These are phyloP conservation scores for Campoplex capitator DNA, from an alignment of 2,888 invertebrate species.

Conservation along the genomic window DNA sequence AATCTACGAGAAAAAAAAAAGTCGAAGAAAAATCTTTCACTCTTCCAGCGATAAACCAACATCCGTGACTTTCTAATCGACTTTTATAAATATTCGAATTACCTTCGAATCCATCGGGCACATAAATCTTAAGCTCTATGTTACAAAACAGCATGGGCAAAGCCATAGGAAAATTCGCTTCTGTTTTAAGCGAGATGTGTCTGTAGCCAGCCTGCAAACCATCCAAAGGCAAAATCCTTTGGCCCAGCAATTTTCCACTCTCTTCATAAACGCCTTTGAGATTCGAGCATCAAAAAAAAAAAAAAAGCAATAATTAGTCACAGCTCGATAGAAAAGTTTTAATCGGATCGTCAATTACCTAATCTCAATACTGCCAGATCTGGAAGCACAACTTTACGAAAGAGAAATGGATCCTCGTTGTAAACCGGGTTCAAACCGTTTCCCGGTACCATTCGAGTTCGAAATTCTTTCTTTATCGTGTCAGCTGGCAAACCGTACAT, in stretches of 20 bases:
- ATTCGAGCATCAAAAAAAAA: neutral
- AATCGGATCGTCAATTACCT: constrained; percentile 81
- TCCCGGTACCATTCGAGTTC: constrained; percentile 88
- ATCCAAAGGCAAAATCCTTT: constrained; percentile 89
- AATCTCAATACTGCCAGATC: constrained; percentile 89
- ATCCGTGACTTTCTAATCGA: neutral
- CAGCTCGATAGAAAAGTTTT: neutral
- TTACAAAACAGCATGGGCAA: constrained; percentile 90
- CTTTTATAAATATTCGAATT: constrained; percentile 36
- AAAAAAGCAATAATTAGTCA: constrained; percentile 5
- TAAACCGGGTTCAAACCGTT: constrained; percentile 91
- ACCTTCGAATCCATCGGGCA: constrained; percentile 90
- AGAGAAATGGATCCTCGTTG: constrained; percentile 90
- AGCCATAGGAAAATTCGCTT: constrained; percentile 90
- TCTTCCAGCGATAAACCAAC: too few relatives aligned
- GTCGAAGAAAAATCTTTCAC: too few relatives aligned
- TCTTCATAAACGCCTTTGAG: constrained; percentile 88
- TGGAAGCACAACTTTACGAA: constrained; percentile 90
- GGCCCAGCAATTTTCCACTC: constrained; percentile 89
- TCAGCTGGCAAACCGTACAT: constrained; percentile 91
- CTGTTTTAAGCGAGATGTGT: constrained; percentile 89
- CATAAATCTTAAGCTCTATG: constrained; percentile 90
- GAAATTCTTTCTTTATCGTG: constrained; percentile 89
- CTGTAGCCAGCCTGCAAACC: constrained; percentile 90
- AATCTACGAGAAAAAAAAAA: constrained; percentile 87